Evolutionary conservation across 2,797 vertebrate species (phyloP), one percentile per base, ranked within the genome.

Genomic region (Dermochelys coriacea): DNA sequence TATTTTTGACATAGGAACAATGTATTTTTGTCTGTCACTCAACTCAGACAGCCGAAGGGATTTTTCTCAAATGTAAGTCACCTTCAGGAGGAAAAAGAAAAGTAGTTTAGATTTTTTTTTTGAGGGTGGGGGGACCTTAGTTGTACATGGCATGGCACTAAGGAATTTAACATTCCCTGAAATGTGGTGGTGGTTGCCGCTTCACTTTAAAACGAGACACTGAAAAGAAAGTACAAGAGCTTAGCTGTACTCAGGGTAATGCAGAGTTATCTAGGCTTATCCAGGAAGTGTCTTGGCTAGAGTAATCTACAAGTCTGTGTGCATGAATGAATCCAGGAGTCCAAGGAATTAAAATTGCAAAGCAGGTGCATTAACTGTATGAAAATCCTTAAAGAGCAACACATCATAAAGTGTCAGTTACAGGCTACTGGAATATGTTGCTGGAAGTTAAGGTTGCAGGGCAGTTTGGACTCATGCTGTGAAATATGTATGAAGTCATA

Each of bases 241-340:
- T 86, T 89, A 75, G 9, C 51, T 57, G 3, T 80, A 1, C 92
- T 16, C 87, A 90, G 6, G 34, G 12, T 86, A n/a, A 49, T 87
- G 31, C 77, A 78, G 23, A 88, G 0, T 45, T 18, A 45, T 54
- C 79, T 82, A 78, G 31, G 19, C 1, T 0, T 86, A 64, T 41
- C 37, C 3, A 71, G 59, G 11, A 31, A 11, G 54, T 84, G 55
- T 29, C 41, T 75, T 90, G 21, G 7, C 16, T 92, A 57, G 14
- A 91, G 68, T 86, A 83, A 93, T 93, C n/a, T 91, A 19, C 75
- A 93, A 85, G 84, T 78, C 45, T 29, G 45, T 29, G 45, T 82
- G 23, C 80, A 82, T 87, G 85, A 91, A 23, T 77, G 81, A 90
- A 51, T n/a, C 41, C 29, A 49, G 78, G 31, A 91, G 52, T 52